phyloP scores from a whole-genome alignment of 2,888 invertebrate species.

The Anoncus sp. region DNA sequence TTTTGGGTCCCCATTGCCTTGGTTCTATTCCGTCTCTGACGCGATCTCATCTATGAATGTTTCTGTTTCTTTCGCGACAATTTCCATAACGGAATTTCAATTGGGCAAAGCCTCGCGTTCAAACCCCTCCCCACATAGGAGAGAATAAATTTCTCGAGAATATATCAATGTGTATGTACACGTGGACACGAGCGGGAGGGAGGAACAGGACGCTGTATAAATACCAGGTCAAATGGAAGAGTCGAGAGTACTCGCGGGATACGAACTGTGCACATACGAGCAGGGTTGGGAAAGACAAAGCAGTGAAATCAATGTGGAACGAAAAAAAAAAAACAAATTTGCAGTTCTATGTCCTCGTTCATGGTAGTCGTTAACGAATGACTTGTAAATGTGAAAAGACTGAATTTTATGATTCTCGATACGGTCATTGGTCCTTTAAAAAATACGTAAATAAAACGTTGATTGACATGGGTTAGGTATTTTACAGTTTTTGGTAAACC shows the following conservation, averaged over 20 bases:
- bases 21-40: background rate
- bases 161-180: conserved; percentile 33
- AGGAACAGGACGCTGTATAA: conserved; percentile 31
- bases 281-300: background rate
- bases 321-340: conserved; percentile 17
- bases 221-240: conserved; percentile 54
- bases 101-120: conserved; percentile 28
- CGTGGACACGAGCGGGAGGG: conserved; percentile 12
- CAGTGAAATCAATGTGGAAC: conserved; percentile 13
- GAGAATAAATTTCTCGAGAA: conserved; percentile 45
- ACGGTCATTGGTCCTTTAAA: conserved; percentile 12
- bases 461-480: no score
- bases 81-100: conserved; percentile 51
- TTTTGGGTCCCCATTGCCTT: background rate
- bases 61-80: conserved; percentile 24
- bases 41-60: background rate
- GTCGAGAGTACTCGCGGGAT: conserved; percentile 42
- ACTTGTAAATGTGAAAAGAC: conserved; percentile 12
- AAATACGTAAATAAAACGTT: background rate
- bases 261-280: conserved; percentile 25
- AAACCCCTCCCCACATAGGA: background rate
- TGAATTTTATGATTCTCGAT: background rate
- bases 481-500: background rate
- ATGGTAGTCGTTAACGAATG: conserved; percentile 39
- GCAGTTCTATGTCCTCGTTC: conserved; percentile 27